Percentiles rank a stretch among this genome's conserved stretches.
These are phyloP conservation scores for Zonotrichia leucophrys DNA, from an alignment of 2,113 vertebrate genomes.

Conservation along the genomic window DNA sequence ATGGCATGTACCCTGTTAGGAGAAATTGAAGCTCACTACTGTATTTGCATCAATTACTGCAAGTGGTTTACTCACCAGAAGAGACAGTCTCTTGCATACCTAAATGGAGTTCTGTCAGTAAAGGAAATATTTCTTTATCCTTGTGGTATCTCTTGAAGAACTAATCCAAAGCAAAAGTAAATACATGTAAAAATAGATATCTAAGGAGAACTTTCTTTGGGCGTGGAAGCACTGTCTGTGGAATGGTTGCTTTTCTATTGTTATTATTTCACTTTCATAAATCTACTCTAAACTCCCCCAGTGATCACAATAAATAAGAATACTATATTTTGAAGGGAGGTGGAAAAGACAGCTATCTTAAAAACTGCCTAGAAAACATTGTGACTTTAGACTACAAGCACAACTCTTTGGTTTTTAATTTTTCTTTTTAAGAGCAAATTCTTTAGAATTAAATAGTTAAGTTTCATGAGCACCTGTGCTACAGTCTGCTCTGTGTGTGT, in stretches of 20 bases:
- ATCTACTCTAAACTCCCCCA: not conserved
- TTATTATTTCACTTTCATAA: not conserved
- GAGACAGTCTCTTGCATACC: not conserved
- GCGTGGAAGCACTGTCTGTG: rapidly evolving
- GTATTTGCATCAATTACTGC: not conserved
- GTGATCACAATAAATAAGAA: not conserved
- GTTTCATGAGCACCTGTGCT: not conserved
- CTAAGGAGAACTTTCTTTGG: not conserved
- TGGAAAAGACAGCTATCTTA: not conserved
- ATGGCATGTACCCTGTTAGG: not conserved
- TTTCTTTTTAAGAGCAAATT: not conserved
- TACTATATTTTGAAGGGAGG: not conserved
- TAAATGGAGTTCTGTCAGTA: not conserved
- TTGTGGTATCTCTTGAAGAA: not conserved
- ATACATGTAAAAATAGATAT: rapidly evolving
- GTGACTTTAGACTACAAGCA: not conserved
- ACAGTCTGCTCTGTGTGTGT: not conserved
- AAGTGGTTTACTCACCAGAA: not conserved
- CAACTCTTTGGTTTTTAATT: not conserved
- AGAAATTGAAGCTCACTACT: not conserved
- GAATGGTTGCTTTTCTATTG: not conserved
- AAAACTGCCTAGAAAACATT: not conserved
- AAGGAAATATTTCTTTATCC: not conserved
- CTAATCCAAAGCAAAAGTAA: not conserved
- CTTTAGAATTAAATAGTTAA: not conserved